Percentiles rank a stretch among this genome's conserved stretches.
phyloP scores from a whole-genome alignment of 92 coral and sea anemone genomes.

The Bergia puertoricense region DNA sequence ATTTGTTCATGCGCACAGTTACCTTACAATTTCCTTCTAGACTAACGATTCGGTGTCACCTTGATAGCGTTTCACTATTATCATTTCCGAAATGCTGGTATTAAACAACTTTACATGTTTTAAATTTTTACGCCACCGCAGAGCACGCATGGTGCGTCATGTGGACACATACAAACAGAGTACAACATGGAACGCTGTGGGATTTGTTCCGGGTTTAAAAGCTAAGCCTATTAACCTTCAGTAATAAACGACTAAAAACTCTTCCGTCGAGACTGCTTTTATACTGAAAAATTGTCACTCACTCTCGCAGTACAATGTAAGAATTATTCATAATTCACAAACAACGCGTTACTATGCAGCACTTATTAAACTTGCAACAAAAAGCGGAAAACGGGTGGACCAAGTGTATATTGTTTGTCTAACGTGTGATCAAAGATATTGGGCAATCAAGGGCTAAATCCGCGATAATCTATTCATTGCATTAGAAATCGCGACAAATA shows the following conservation, averaged over 20 bases:
- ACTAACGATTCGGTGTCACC: too few species aligned
- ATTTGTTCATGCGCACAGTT: background rate
- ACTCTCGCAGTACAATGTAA: background rate
- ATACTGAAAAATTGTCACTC: background rate
- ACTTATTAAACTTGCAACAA: background rate
- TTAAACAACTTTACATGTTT: background rate
- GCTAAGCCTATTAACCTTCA: background rate
- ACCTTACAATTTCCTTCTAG: background rate
- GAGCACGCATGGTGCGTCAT: background rate
- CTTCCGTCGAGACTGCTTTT: background rate
- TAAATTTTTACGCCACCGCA: background rate
- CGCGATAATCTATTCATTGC: background rate
- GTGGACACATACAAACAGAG: background rate
- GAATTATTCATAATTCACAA: background rate
- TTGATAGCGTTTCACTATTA: too few species aligned
- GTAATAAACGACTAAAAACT: background rate
- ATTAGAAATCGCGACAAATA: background rate
- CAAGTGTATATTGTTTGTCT: background rate
- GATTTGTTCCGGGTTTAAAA: background rate
- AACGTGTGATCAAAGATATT: background rate
- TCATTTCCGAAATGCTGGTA: too few species aligned
- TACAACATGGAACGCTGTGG: background rate
- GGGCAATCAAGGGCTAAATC: background rate
- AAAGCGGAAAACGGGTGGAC: background rate
- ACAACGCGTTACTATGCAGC: background rate